Conservation (phyloP, 2,797 vertebrate species). For the Neostethus bicornis region DNA sequence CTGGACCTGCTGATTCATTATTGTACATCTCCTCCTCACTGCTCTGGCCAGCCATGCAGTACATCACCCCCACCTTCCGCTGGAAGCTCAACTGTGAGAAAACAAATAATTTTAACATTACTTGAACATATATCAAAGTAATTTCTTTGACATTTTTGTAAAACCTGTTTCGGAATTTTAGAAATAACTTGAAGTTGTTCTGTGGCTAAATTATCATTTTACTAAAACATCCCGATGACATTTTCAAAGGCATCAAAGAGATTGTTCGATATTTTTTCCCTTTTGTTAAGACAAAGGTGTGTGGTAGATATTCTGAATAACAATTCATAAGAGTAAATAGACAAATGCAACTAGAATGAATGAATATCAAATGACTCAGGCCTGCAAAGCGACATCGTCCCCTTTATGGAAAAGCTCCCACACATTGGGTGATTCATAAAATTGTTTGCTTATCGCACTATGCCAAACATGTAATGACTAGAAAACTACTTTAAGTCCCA, state of each 20-base stretch:
- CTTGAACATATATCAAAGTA: conserved; percentile 32
- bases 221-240: conserved; percentile 55
- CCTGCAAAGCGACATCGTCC: conserved; percentile 20
- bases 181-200: conserved; percentile 31
- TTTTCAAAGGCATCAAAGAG: conserved; percentile 54
- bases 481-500: conserved; percentile 9
- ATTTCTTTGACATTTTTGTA: conserved; percentile 50
- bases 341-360: conserved; percentile 17
- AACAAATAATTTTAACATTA: conserved; percentile 10
- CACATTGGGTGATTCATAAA: conserved; percentile 22
- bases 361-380: conserved; percentile 5
- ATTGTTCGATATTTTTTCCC: conserved; percentile 23
- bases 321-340: conserved; percentile 8
- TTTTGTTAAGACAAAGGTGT: conserved; percentile 9
- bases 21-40: conserved; percentile 99
- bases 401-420: conserved; percentile 6
- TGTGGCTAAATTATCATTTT: conserved; percentile 47
- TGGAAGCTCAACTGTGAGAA: conserved; percentile 92
- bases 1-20: conserved; percentile 92
- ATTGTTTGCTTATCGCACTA: background rate
- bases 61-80: conserved; percentile 98
- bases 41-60: conserved; percentile 96
- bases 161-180: conserved; percentile 56
- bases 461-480: conserved; percentile 9
- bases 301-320: conserved; percentile 13